Percentiles rank a stretch among this genome's conserved stretches.
Evolutionary conservation across 1,140 invertebrate genomes (phyloP).

Genomic region (Ips typographus): DNA sequence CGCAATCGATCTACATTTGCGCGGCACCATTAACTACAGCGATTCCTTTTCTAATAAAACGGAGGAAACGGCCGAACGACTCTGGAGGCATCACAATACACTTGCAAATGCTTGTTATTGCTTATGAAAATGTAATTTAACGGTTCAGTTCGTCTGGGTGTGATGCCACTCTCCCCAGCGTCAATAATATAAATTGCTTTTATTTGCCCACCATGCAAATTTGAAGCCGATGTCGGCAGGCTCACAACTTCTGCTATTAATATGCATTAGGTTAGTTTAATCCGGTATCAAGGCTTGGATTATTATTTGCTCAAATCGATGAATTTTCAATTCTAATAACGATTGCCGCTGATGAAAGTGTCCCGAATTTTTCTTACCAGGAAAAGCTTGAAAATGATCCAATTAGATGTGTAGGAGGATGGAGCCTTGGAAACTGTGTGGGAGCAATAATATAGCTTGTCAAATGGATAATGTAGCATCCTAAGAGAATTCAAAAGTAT

Average conservation of each 20-base stretch:
- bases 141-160: slow-evolving; percentile 20
- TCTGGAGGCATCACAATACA: slow-evolving; percentile 11
- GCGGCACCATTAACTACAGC: no score
- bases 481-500: no score
- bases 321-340: slow-evolving; percentile 31
- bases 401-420: no score
- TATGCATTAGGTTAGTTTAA: slow-evolving; percentile 39
- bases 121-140: slow-evolving; percentile 37
- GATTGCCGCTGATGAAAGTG: slow-evolving; percentile 4
- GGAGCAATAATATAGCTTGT: no score
- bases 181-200: slow-evolving; percentile 40
- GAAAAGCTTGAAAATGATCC: no score
- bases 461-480: no score
- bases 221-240: slow-evolving; percentile 21
- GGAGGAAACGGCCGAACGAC: no score
- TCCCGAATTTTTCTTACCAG: no score
- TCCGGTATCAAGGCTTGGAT: slow-evolving; percentile 31
- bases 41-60: no score
- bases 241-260: slow-evolving; percentile 38
- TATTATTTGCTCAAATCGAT: slow-evolving; percentile 35
- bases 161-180: slow-evolving; percentile 23
- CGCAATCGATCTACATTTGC: no score
- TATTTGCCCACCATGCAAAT: slow-evolving; percentile 38
- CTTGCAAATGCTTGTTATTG: slow-evolving; percentile 12
- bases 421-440: no score